Base-by-base conservation (phyloP, 2,888 invertebrate species). In the Pachycephus smyrnensis region DNA sequence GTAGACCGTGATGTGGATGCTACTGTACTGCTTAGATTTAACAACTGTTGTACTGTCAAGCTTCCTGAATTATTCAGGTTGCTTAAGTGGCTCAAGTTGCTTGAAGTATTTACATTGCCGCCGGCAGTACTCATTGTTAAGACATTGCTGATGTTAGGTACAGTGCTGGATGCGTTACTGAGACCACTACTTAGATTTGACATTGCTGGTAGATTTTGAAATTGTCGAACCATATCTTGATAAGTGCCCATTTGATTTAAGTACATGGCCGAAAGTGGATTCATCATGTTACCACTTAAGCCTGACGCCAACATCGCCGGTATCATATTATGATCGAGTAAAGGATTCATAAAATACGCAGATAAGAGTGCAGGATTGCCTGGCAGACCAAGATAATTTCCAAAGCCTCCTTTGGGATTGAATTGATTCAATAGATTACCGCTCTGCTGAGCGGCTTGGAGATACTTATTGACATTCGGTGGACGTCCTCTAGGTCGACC, bases 401-500 rank as follows among this genome's bases (percentile, higher is more conserved):
- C 75, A 69, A 86, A 90, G 77, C 82, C 84, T 74, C 77, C 71
- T 79, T 89, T 89, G 40, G 87, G 75, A 77, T 84, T 85, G 36
- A 86, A 88, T 32, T 88, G 89, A 80, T 85, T 86, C 80, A 86
- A 84, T 74, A 88, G 74, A 33, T 84, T 85, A 12, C 81, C 83
- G 55, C 82, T 81, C 71, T 87, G 86, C 15, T 86, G 86, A 12
- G 73, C 75, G 6, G 85, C 82, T 73, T 86, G 88, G 15, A 88
- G 82, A 75, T 90, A 89, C 75, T 91, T 91, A 79, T 90, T 89
- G 4, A 88, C 84, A 40, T 93, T 91, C 0, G 93, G 93, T 0
- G 93, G 93, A 3, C 93, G 91, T 68, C 93, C 93, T 23, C 93
- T 88, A 0, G 93, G 93, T 81, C 93, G 89, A 12, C 92, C 92